phyloP scores from a whole-genome alignment of 2,797 vertebrate species.

The Myotis planiceps region DNA sequence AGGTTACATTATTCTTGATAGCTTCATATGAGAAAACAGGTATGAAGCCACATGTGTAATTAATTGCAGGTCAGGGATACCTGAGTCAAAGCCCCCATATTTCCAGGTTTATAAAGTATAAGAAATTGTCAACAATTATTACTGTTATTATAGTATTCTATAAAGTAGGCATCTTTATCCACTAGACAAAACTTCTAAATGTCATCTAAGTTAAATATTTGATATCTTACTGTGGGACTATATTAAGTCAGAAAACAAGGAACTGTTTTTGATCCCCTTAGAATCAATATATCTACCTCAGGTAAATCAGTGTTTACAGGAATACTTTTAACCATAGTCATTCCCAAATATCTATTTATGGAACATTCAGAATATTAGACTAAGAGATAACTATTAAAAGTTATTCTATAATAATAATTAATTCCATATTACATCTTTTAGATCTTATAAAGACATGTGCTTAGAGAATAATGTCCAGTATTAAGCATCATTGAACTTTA shows the following conservation, averaged over 20 bases:
- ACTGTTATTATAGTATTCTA: not conserved
- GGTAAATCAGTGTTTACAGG: not conserved
- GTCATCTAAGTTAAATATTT: not conserved
- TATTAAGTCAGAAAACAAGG: not conserved
- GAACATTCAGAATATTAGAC: slow-evolving; percentile 26
- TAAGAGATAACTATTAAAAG: slow-evolving; percentile 24
- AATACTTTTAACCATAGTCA: slow-evolving; percentile 48
- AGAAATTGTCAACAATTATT: not conserved
- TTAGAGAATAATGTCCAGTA: slow-evolving; percentile 55
- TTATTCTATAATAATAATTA: slow-evolving; percentile 23
- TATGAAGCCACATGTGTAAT: not conserved
- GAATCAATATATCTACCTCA: not conserved
- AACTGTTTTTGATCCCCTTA: not conserved
- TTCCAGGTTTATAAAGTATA: not conserved
- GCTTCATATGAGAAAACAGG: not conserved
- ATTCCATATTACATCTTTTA: not conserved
- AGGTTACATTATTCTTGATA: not conserved
- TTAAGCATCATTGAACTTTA: slow-evolving; percentile 67
- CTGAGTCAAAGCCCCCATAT: not conserved
- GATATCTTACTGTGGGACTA: not conserved
- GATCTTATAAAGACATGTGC: slow-evolving; percentile 41
- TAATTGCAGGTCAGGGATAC: not conserved
- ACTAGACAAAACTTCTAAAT: not conserved
- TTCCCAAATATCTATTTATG: not conserved
- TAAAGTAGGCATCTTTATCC: not conserved